phyloP scores from a whole-genome alignment of 2,888 invertebrate genomes.

The Clostera curtula region DNA sequence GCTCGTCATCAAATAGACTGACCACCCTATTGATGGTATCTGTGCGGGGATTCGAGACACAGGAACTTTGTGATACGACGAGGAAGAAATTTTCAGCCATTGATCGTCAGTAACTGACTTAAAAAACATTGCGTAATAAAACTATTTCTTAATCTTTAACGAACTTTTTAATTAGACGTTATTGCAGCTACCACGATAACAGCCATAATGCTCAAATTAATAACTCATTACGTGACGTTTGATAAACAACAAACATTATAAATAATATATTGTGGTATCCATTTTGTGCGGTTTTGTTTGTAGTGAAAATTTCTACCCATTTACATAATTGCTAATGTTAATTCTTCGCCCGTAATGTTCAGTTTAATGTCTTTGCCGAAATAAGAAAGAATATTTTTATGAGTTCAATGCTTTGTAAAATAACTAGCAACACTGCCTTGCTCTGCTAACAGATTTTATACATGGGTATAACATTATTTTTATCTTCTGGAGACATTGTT shows the following conservation, averaged over 20 bases:
- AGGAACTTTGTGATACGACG: no score
- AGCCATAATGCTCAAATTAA: slow-evolving; percentile 43
- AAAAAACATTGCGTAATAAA: slow-evolving; percentile 12
- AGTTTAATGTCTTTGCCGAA: slow-evolving; percentile 24
- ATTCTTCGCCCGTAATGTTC: slow-evolving; percentile 13
- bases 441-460: no score
- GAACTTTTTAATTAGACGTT: slow-evolving; percentile 36
- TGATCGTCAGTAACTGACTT: no score
- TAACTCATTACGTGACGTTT: slow-evolving; percentile 45
- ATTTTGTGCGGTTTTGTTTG: slow-evolving; percentile 24
- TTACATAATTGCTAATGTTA: slow-evolving; percentile 24
- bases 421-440: no score
- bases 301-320: slow-evolving; percentile 25
- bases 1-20: no score
- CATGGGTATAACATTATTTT: no score
- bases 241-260: slow-evolving; percentile 29
- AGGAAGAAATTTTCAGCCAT: no score
- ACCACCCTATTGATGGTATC: no score
- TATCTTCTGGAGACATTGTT: no score
- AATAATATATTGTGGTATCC: slow-evolving; percentile 25
- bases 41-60: no score
- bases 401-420: slow-evolving; percentile 24
- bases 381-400: slow-evolving; percentile 17
- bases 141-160: slow-evolving; percentile 20
- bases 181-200: slow-evolving; percentile 39